phyloP scores from a whole-genome alignment of 2,797 vertebrate species.

The Echiichthys vipera region DNA sequence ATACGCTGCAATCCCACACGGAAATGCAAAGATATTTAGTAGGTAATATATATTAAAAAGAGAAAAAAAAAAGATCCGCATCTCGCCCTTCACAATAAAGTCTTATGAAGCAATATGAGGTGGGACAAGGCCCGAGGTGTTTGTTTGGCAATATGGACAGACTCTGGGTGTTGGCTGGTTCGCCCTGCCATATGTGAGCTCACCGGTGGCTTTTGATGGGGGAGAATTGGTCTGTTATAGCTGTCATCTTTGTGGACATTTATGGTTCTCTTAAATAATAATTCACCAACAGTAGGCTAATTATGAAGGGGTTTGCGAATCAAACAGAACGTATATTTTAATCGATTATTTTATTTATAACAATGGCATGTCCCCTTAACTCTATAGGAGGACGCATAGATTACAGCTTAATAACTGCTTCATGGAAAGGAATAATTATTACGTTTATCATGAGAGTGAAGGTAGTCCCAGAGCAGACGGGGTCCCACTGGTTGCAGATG shows the following conservation, averaged over 20 bases:
- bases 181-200: slow-evolving; percentile 82
- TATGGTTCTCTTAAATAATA: slow-evolving; percentile 57
- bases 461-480: slow-evolving; percentile 48
- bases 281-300: neutral
- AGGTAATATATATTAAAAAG: slow-evolving; percentile 46
- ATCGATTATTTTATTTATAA: neutral
- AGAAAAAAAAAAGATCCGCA: slow-evolving; percentile 35
- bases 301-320: neutral
- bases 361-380: neutral
- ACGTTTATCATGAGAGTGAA: slow-evolving; percentile 28
- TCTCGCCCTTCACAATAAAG: slow-evolving; percentile 68
- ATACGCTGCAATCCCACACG: neutral
- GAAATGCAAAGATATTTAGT: slow-evolving; percentile 43
- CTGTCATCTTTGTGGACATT: slow-evolving; percentile 77
- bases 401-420: slow-evolving; percentile 8
- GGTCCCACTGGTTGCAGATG: slow-evolving; percentile 60
- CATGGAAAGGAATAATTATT: slow-evolving; percentile 17
- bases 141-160: slow-evolving; percentile 84
- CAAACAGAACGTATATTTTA: neutral
- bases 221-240: slow-evolving; percentile 81
- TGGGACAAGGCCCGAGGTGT: slow-evolving; percentile 81
- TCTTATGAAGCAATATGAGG: slow-evolving; percentile 81
- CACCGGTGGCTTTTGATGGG: slow-evolving; percentile 81
- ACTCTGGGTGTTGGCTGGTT: slow-evolving; percentile 79
- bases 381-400: neutral